phyloP scores from a whole-genome alignment of 2,888 invertebrate genomes.

The Xylota sylvarum region DNA sequence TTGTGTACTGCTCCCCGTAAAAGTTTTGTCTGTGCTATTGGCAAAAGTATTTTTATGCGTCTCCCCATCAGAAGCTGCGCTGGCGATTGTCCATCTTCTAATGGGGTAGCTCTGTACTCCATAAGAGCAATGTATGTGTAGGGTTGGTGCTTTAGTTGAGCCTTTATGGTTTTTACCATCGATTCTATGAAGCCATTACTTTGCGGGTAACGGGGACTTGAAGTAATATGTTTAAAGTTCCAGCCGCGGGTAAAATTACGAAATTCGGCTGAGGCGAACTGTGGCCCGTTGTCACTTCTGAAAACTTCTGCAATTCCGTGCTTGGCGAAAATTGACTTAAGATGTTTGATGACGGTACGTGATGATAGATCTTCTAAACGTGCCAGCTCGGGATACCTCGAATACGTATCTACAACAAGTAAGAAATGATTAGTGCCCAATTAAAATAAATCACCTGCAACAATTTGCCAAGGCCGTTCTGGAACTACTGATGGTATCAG shows the following conservation, averaged over 20 bases:
- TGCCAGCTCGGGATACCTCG: not conserved
- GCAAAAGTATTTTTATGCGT: no score
- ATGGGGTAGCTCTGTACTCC: conserved; percentile 5
- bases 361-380: not conserved
- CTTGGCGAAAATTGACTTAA: not conserved
- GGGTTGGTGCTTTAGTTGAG: not conserved
- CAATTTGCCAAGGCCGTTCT: not conserved
- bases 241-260: not conserved
- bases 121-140: not conserved
- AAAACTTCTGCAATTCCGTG: not conserved
- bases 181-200: conserved; percentile 28
- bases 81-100: no score
- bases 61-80: no score
- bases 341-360: not conserved
- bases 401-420: no score
- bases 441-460: no score
- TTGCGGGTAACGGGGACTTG: conserved; percentile 26
- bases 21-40: no score
- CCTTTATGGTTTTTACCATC: conserved; percentile 26
- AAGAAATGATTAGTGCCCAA: no score
- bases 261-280: conserved; percentile 13
- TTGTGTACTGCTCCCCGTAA: no score
- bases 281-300: conserved; percentile 11
- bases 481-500: not conserved
- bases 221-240: conserved; percentile 4